Evolutionary conservation across 2,113 vertebrate genomes (phyloP), one percentile per base, ranked within the genome.

Genomic region (Aramus guarauna): DNA sequence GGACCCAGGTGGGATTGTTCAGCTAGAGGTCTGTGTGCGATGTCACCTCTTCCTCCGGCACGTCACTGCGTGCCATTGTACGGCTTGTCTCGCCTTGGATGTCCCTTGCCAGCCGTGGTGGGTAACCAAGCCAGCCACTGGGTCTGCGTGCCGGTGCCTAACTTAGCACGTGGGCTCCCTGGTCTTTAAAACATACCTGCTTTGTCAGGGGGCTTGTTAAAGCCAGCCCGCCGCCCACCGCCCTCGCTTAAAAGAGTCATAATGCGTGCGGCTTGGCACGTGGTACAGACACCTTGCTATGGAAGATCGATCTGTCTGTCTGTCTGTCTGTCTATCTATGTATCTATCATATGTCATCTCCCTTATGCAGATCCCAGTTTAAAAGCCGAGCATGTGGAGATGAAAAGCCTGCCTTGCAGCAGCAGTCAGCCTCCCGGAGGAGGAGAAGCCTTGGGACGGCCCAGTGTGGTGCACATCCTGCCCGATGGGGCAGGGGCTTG

Each of bases 11-110:
- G 48, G 29, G 22, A 11, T 18, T 14, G 56, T 29, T 17, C 12
- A 41, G 67, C 50, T 59, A 32, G 29, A 23, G n/a, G n/a, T 39
- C 48, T 9, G 2, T 6, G 7, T 15, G 34, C 13, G 8, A 11
- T 21, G n/a, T 23, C n/a, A 13, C 37, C 45, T 30, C 69, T 21
- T 41, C 39, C 55, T 19, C 34, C 5, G 7, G 34, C 13, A 9
- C 2, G 13, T 62, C 71, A 2, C 47, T 2, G 3, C 1, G 37
- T 22, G 3, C 52, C 4, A 0, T 4, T 23, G 4, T 8, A 9
- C 6, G 16, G 41, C 45, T 68, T 19, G 27, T 29, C 53, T 52
- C 1, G 0, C 7, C 7, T 9, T 26, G 24, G 41, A 6, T 6
- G 21, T 75, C 37, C 36, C 34, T 67, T 37, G 69, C 37, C 26